Conservation (phyloP, 2,113 vertebrate species). For the Seriola rivoliana region DNA sequence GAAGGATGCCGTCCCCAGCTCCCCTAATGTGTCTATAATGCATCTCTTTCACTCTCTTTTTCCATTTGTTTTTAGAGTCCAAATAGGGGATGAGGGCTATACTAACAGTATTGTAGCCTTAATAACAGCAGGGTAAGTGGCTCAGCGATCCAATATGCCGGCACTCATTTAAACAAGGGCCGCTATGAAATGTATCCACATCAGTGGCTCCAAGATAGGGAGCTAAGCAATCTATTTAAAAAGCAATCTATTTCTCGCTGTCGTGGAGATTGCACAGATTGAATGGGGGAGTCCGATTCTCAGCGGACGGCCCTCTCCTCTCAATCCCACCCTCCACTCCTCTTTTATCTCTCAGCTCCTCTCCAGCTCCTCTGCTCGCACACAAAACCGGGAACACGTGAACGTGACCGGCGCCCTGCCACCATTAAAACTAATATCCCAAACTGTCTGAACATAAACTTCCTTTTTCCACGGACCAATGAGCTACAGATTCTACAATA, state of each 20-base stretch:
- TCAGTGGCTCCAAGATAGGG: conserved; percentile 75
- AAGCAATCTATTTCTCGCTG: conserved; percentile 83
- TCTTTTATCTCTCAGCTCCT: conserved; percentile 75
- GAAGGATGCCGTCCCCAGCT: conserved; percentile 13
- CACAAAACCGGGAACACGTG: neutral
- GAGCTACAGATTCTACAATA: neutral
- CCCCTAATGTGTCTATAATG: conserved; percentile 43
- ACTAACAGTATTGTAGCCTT: conserved; percentile 57
- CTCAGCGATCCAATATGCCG: conserved; percentile 67
- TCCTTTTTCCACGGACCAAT: neutral
- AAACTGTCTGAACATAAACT: neutral
- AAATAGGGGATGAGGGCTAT: conserved; percentile 38
- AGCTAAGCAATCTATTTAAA: conserved; percentile 85
- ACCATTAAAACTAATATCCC: conserved; percentile 39
- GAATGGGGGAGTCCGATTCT: conserved; percentile 81
- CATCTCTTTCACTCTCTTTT: conserved; percentile 37
- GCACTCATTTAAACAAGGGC: conserved; percentile 78
- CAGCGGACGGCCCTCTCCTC: conserved; percentile 70
- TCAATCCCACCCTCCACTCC: conserved; percentile 68
- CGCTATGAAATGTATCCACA: conserved; percentile 81
- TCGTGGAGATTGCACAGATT: conserved; percentile 81
- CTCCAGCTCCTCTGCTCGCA: conserved; percentile 62
- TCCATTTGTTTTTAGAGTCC: conserved; percentile 60
- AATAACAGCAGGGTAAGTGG: conserved; percentile 68
- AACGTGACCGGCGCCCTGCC: no score